Evolutionary conservation across 2,888 invertebrate genomes (phyloP).

Genomic region (Anorthoa munda): DNA sequence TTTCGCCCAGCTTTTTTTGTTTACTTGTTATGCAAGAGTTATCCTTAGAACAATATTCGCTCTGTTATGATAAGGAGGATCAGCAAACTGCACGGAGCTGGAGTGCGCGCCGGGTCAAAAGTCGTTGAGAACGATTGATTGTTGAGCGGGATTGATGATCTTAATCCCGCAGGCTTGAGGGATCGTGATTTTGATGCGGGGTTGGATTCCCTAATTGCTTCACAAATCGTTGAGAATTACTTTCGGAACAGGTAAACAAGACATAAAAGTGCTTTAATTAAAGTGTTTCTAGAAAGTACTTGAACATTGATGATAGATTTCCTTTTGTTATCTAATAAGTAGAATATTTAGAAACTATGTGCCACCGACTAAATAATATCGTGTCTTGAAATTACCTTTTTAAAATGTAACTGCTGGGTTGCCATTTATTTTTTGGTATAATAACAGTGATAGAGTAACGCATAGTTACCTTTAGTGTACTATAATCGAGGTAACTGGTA

Average conservation of each 20-base stretch:
- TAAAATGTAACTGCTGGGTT: neutral
- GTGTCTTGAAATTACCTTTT: neutral
- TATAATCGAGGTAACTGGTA: too few species aligned
- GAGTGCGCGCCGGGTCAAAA: too few species aligned
- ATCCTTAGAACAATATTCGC: neutral
- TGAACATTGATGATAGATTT: neutral
- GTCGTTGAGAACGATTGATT: too few species aligned
- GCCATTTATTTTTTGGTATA: too few species aligned
- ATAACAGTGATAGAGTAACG: too few species aligned
- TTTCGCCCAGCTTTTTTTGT: neutral
- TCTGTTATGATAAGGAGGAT: neutral
- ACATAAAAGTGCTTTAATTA: neutral
- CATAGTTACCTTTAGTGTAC: too few species aligned
- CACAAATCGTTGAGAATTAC: neutral
- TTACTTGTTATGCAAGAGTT: neutral
- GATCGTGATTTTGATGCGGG: too few species aligned
- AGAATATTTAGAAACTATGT: neutral
- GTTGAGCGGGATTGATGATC: too few species aligned
- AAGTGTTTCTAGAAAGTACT: slow-evolving; percentile 14
- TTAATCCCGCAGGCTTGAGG: too few species aligned
- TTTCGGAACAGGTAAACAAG: neutral
- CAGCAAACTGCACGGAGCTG: neutral
- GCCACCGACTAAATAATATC: neutral
- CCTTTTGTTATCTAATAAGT: neutral
- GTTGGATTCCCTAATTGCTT: too few species aligned